Evolutionary conservation across 2,797 vertebrate genomes (phyloP).

Genomic region (Eptatretus atami): DNA sequence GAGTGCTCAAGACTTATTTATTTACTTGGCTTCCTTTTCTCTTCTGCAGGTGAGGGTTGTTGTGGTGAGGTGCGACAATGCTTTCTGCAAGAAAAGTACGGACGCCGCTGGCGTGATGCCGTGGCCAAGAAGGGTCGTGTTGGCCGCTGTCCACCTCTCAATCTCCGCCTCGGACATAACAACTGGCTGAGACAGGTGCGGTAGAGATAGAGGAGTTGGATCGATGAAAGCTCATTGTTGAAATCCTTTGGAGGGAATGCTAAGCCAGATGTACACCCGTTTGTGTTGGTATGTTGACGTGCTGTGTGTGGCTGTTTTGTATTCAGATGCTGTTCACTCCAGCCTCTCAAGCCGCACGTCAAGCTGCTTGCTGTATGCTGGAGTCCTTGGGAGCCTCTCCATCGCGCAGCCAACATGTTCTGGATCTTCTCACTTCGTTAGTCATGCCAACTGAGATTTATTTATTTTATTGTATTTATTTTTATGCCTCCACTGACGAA

Average conservation of each 20-base stretch:
- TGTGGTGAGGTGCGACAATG: conserved; percentile 48
- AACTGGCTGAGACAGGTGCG: conserved; percentile 81
- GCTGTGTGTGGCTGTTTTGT: background rate
- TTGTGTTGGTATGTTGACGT: background rate
- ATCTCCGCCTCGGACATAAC: conserved; percentile 79
- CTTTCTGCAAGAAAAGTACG: conserved; percentile 70
- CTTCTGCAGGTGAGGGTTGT: background rate
- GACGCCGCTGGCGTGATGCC: conserved; percentile 95
- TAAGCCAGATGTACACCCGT: background rate
- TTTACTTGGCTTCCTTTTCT: too few species aligned
- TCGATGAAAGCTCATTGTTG: background rate
- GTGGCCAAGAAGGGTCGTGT: conserved; percentile 39
- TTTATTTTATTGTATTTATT: background rate
- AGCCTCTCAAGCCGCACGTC: conserved; percentile 73
- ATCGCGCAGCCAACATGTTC: conserved; percentile 79
- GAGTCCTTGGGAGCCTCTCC: conserved; percentile 76
- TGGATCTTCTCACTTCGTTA: conserved; percentile 87
- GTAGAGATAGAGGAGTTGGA: background rate
- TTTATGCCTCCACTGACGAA: background rate
- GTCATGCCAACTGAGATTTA: background rate
- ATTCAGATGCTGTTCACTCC: conserved; percentile 74
- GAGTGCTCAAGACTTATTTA: too few species aligned
- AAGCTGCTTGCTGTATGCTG: conserved; percentile 85
- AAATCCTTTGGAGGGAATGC: background rate
- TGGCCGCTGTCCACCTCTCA: conserved; percentile 24